These are phyloP conservation scores for Yponomeuta sedellus DNA, from an alignment of 2,888 invertebrate species.

Conservation along the genomic window DNA sequence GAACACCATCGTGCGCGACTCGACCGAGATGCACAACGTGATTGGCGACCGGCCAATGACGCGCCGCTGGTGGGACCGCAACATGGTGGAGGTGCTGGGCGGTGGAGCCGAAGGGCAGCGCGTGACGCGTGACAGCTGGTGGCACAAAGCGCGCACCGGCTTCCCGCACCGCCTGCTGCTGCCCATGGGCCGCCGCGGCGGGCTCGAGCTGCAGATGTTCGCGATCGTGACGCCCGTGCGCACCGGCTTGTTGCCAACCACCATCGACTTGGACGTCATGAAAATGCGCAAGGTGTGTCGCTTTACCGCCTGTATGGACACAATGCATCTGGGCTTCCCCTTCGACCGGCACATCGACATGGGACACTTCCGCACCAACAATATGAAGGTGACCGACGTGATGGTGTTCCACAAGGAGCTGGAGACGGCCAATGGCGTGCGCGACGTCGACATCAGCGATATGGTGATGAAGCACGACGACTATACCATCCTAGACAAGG, in stretches of 20 bases:
- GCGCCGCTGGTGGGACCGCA: conserved; percentile 40
- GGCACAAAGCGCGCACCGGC: conserved; percentile 71
- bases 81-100: conserved; percentile 34
- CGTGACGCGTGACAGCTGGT: conserved; percentile 71
- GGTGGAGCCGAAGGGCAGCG: conserved; percentile 60
- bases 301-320: conserved; percentile 76
- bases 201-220: conserved; percentile 79
- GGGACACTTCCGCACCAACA: conserved; percentile 77
- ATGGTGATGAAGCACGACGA: conserved; percentile 65
- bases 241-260: conserved; percentile 60
- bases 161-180: conserved; percentile 83
- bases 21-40: conserved; percentile 79
- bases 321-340: conserved; percentile 83
- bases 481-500: conserved; percentile 55
- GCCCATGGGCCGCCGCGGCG: conserved; percentile 81
- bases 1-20: conserved; percentile 82
- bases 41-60: conserved; percentile 76
- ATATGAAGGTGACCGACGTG: conserved; percentile 81
- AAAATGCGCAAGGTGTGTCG: conserved; percentile 72
- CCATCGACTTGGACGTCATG: conserved; percentile 62
- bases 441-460: conserved; percentile 52
- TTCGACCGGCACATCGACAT: conserved; percentile 82
- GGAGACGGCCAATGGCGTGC: conserved; percentile 42
- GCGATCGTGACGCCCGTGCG: conserved; percentile 77
- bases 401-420: conserved; percentile 60